Evolutionary conservation across 2,888 invertebrate genomes (phyloP).

Genomic region (Diaprepes abbreviatus): DNA sequence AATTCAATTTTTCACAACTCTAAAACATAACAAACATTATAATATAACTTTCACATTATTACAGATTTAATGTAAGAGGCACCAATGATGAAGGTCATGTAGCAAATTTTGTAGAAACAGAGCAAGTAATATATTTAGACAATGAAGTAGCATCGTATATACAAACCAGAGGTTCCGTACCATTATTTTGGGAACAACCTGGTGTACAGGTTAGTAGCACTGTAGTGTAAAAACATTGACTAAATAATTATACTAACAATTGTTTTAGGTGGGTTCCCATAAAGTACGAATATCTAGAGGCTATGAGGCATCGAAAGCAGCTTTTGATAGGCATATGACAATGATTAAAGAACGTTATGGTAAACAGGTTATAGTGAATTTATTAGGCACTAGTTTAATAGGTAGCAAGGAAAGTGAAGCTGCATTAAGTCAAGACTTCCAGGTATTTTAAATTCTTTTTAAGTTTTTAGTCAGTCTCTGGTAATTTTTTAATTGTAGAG

Average conservation of each 20-base stretch:
- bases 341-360: constrained; percentile 92
- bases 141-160: constrained; percentile 91
- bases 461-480: too few species aligned
- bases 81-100: constrained; percentile 99
- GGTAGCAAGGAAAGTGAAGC: constrained; percentile 98
- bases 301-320: constrained; percentile 93
- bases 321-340: constrained; percentile 91
- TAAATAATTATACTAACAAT: too few species aligned
- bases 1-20: too few species aligned
- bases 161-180: constrained; percentile 96
- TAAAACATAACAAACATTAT: too few species aligned
- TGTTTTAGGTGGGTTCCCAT: constrained; percentile 92
- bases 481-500: constrained; percentile 69
- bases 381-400: constrained; percentile 90
- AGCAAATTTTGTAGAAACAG: constrained; percentile 99
- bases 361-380: constrained; percentile 90
- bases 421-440: constrained; percentile 93
- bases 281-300: constrained; percentile 97
- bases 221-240: too few species aligned
- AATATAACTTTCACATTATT: too few species aligned
- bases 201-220: constrained; percentile 88
- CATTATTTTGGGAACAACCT: constrained; percentile 99
- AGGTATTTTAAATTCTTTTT: constrained; percentile 64
- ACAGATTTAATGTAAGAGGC: constrained; percentile 98
- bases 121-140: constrained; percentile 95